Conservation (phyloP, 2,797 vertebrate species). For the Pseudocheirus occidentalis region DNA sequence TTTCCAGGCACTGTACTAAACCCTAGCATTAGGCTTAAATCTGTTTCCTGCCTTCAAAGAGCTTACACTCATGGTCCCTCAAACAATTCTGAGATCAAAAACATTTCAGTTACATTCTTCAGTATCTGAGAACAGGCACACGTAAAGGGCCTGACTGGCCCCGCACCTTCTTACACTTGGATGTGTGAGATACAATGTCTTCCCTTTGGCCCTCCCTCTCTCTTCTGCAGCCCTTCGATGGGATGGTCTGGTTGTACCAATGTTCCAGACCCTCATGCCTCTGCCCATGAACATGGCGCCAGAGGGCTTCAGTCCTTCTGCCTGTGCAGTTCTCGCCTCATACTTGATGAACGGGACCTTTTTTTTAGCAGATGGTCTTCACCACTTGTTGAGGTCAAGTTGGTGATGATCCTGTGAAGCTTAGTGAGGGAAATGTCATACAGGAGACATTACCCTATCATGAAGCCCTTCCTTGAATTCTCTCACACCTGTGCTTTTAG, state of each 20-base stretch:
- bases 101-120: neutral
- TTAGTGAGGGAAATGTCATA: neutral
- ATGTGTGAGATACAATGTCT: neutral
- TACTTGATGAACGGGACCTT: neutral
- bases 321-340: no score
- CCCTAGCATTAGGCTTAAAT: neutral
- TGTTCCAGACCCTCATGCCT: no score
- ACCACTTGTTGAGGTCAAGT: neutral
- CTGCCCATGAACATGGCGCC: neutral
- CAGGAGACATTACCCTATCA: neutral
- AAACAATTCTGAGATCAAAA: neutral
- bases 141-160: no score
- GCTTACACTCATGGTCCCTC: neutral
- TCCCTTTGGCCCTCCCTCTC: neutral
- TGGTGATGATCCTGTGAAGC: neutral
- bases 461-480: neutral
- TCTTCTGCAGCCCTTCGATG: neutral
- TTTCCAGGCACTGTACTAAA: neutral
- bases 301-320: neutral
- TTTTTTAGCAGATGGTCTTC: neutral
- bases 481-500: neutral
- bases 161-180: no score
- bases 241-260: neutral
- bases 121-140: neutral
- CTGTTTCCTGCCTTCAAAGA: neutral